phyloP scores from a whole-genome alignment of 2,888 invertebrate genomes.

The Achlya flavicornis region DNA sequence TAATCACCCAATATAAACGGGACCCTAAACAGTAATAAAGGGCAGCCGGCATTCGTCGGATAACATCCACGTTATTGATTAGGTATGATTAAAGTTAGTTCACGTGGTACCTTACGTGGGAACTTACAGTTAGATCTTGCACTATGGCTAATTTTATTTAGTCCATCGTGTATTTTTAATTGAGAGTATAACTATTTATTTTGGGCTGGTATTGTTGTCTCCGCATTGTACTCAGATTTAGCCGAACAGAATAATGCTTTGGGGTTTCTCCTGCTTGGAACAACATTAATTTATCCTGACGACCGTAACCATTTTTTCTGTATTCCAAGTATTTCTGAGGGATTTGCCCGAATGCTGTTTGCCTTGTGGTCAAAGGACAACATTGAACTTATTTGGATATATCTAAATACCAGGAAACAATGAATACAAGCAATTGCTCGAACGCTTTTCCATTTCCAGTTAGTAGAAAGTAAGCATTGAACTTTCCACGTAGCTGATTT shows the following conservation, averaged over 20 bases:
- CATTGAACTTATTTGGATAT: neutral
- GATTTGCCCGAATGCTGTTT: neutral
- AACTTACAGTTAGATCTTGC: too few relatives aligned
- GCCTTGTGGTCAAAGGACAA: neutral
- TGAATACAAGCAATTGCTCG: neutral
- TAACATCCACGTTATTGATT: slow-evolving; percentile 20
- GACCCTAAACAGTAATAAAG: slow-evolving; percentile 26
- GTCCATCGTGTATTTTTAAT: too few relatives aligned
- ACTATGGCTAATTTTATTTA: neutral
- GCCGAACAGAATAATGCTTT: neutral
- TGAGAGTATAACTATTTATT: too few relatives aligned
- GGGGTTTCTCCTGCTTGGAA: neutral
- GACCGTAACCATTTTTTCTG: neutral
- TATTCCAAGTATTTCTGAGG: neutral
- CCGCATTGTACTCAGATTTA: neutral
- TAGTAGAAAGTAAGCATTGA: neutral
- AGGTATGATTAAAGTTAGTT: slow-evolving; percentile 33
- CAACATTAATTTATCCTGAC: neutral
- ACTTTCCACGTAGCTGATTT: neutral
- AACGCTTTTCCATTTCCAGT: neutral
- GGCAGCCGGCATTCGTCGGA: slow-evolving; percentile 26
- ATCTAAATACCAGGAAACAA: neutral
- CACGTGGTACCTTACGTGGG: too few relatives aligned
- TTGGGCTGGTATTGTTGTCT: neutral
- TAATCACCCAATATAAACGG: neutral